A percentile compares a stretch with the other conserved stretches of the same genome.
These are phyloP conservation scores for Eremobia ochroleuca DNA, from an alignment of 2,888 invertebrate genomes.

Conservation along the genomic window DNA sequence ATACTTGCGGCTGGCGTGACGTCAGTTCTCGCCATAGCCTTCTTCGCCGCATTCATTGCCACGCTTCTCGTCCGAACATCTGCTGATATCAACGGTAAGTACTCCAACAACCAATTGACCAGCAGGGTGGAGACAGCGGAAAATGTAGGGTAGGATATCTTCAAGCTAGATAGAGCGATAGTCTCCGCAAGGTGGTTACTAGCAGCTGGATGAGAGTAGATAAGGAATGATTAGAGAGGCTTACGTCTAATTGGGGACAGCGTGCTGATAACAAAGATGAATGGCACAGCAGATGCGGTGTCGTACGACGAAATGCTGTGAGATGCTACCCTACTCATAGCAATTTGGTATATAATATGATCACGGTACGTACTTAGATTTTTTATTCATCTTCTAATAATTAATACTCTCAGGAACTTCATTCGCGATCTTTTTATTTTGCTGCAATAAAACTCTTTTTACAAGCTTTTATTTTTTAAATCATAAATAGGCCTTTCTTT, in stretches of 20 bases:
- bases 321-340: background rate
- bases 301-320: background rate
- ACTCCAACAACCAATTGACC: background rate
- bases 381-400: background rate
- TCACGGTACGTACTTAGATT: background rate
- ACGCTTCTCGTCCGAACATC: slow-evolving; percentile 75
- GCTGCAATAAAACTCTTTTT: slow-evolving; percentile 1
- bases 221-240: background rate
- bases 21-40: slow-evolving; percentile 80
- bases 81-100: slow-evolving; percentile 78
- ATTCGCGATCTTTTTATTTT: slow-evolving; percentile 4
- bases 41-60: slow-evolving; percentile 83
- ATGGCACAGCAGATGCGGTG: background rate
- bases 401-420: background rate
- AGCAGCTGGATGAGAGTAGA: background rate
- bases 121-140: background rate
- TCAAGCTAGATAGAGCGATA: background rate
- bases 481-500: background rate
- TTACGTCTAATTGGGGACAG: background rate
- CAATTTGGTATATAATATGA: background rate
- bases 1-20: slow-evolving; percentile 78
- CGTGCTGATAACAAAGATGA: background rate
- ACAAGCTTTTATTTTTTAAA: background rate
- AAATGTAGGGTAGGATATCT: background rate
- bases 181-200: background rate